Percentiles rank a stretch among this genome's conserved stretches.
Conservation (phyloP, 2,888 invertebrate species). For the Drosophila barbarae region DNA sequence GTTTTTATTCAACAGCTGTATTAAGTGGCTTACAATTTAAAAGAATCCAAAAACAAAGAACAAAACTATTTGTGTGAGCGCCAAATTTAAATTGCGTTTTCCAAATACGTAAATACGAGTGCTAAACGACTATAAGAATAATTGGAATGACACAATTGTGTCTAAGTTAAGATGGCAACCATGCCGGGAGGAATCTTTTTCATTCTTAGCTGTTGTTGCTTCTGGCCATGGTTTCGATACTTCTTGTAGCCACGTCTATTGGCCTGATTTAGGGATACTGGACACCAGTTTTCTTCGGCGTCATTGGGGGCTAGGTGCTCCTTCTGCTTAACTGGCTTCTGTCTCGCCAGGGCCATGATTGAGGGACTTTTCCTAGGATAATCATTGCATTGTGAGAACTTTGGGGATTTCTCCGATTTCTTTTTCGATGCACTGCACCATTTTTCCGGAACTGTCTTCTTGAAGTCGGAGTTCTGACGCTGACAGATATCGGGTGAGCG, state of each 20-base stretch:
- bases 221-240: not conserved
- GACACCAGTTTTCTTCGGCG: not conserved
- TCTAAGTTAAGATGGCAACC: not conserved
- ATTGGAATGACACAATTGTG: too few species aligned
- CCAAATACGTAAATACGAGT: not conserved
- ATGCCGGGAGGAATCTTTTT: not conserved
- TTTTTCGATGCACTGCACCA: not conserved
- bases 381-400: not conserved
- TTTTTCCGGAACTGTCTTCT: not conserved
- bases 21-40: not conserved
- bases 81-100: not conserved
- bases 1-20: not conserved
- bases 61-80: too few species aligned
- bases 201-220: not conserved
- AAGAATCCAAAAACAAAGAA: not conserved
- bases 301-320: not conserved
- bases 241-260: constrained; percentile 1
- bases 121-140: too few species aligned
- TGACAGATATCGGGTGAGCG: constrained; percentile 4
- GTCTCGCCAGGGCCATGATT: constrained; percentile 13
- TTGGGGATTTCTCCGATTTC: constrained; percentile 7
- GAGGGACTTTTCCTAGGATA: not conserved
- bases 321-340: constrained; percentile 47
- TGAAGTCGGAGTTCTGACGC: not conserved
- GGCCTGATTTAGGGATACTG: not conserved